Base-by-base conservation (phyloP, 35 echinoderm and acorn worm species). In the Patiria miniata region DNA sequence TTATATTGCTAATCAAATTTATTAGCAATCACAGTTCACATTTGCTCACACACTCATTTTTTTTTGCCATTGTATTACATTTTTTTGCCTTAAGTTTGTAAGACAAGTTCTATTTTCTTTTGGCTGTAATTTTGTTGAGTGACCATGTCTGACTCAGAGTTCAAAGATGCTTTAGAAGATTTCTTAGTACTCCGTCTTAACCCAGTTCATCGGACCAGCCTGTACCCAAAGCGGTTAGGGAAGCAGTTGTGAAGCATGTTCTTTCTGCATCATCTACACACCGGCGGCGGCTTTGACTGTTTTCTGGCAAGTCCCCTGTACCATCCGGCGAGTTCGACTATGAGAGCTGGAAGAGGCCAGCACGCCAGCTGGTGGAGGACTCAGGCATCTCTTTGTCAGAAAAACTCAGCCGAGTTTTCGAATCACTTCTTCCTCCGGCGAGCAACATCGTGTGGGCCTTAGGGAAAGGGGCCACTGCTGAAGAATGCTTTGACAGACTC, bases 361-460 rank as follows among this genome's bases (percentile, higher is more conserved):
- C 91, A 14, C 51, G 77, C 7, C 91, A 93, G 57, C 65, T 93
- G 79, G 39, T 88, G 9, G 83, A 83, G 0, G 91, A 93, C 39
- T 1, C 55, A 0, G 10, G 36, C 18, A 8, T 87, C 0, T 22
- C 84, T 2, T 32, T 29, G 12, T 54, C 57, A 12, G 85, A 88
- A 7, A 88, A 87, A 40, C 38, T 42, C 21, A 40, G 3, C 18
- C 39, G 84, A 4, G 7, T 87, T 0, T 29, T 38, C 19, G 91
- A 88, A 39, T 68, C 53, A 8, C 86, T 93, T 4, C 52, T 87
- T 7, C 91, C 91, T 26, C 86, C 85, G 34, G 91, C 86, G 28
- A 78, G 68, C n/a, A 47, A 68, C 7, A 68, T 87, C 18, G 61
- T 87, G 2, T 39, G 68, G 68, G 38, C 68, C 0, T 36, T 79